Evolutionary conservation across 2,888 invertebrate species (phyloP).

Genomic region (Mimachlamys varia): DNA sequence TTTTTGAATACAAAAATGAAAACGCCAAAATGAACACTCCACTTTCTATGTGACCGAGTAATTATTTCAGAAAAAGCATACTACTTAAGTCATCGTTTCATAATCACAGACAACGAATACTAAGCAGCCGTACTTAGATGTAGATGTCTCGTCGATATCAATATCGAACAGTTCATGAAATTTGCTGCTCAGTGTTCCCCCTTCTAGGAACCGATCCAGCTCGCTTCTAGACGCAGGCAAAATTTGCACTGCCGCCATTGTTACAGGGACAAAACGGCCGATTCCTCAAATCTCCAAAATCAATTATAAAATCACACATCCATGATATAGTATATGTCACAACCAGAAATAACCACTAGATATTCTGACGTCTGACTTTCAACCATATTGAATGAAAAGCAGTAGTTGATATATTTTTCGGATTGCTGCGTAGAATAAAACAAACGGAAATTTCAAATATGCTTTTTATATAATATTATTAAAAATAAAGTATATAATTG

Average conservation of each 20-base stretch:
- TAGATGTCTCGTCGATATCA: conserved; percentile 59
- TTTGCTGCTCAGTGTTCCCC: conserved; percentile 67
- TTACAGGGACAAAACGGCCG: conserved; percentile 16
- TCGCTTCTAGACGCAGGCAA: conserved; percentile 70
- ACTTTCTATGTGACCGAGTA: too few species aligned
- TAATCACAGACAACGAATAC: background rate
- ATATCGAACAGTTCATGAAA: conserved; percentile 72
- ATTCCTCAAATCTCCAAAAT: background rate
- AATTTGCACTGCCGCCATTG: conserved; percentile 66
- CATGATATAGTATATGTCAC: background rate
- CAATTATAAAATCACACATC: background rate
- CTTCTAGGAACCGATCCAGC: conserved; percentile 69
- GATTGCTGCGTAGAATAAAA: background rate
- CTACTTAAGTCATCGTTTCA: background rate
- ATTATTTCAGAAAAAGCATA: too few species aligned
- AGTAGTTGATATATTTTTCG: conserved; percentile 10
- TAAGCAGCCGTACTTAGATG: background rate
- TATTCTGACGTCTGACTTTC: conserved; percentile 37
- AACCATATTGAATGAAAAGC: conserved; percentile 24
- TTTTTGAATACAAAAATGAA: background rate
- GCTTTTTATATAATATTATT: too few species aligned
- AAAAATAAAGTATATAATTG: too few species aligned
- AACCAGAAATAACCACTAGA: conserved; percentile 12
- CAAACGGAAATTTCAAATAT: background rate
- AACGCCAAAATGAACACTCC: background rate